Percentiles rank a stretch among this genome's conserved stretches.
Conservation (phyloP, 2,888 invertebrate species). For the Glaucopsyche alexis region DNA sequence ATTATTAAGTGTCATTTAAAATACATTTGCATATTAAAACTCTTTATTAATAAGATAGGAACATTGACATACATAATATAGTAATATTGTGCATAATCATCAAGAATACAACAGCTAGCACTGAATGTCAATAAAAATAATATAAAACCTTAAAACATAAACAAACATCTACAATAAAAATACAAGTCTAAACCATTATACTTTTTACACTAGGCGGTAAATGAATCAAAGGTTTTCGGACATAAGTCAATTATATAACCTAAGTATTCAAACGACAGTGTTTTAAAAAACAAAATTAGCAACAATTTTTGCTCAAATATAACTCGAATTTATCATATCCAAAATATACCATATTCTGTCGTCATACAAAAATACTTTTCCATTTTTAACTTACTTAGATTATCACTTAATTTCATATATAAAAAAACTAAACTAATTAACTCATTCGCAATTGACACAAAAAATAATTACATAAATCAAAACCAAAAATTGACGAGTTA, state of each 20-base stretch:
- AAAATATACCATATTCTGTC: not conserved
- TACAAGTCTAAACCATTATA: not conserved
- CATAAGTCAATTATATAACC: no score
- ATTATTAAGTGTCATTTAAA: not conserved
- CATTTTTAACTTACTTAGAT: not conserved
- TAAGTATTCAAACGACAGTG: no score
- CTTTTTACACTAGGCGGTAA: not conserved
- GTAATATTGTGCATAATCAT: conserved; percentile 12
- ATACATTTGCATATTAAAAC: not conserved
- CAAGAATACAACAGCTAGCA: not conserved
- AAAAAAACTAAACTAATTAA: no score
- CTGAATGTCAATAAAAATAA: not conserved
- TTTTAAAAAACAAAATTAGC: not conserved
- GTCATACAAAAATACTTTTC: not conserved
- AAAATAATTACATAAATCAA: no score
- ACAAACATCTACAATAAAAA: not conserved
- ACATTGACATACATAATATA: not conserved
- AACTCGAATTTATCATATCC: not conserved
- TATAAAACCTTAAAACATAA: not conserved
- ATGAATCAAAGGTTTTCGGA: not conserved
- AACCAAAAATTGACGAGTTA: no score
- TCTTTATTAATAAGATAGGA: conserved; percentile 22
- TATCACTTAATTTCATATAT: not conserved
- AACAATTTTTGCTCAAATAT: no score
- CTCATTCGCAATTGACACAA: no score